A percentile compares a stretch with the other conserved stretches of the same genome.
These are phyloP conservation scores for Quiscalus mexicanus DNA, from an alignment of 2,113 vertebrate species.

Conservation along the genomic window DNA sequence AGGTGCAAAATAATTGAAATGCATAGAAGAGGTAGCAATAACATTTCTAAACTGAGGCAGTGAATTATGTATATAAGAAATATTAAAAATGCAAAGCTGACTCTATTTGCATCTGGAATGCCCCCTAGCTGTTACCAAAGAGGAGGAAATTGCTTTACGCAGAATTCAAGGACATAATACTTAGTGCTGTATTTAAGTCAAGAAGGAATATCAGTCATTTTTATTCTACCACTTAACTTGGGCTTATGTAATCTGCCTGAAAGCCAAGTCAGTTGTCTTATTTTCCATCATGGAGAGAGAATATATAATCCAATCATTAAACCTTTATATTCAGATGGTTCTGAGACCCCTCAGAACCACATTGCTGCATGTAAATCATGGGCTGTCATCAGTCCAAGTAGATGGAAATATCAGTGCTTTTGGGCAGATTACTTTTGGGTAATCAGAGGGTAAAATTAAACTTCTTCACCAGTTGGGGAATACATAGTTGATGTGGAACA, in stretches of 20 bases:
- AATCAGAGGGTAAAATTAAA: conserved; percentile 7
- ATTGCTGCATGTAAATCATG: conserved; percentile 60
- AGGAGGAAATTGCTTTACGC: conserved; percentile 81
- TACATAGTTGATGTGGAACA: neutral
- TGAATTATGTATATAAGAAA: conserved; percentile 82
- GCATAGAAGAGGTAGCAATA: conserved; percentile 77
- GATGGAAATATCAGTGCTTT: neutral
- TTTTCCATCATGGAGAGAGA: conserved; percentile 76
- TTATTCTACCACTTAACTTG: conserved; percentile 82
- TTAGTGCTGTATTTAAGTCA: conserved; percentile 80
- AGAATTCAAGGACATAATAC: conserved; percentile 79
- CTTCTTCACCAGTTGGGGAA: neutral
- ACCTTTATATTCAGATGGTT: conserved; percentile 71
- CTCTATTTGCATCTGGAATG: conserved; percentile 81
- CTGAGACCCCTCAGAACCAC: conserved; percentile 45
- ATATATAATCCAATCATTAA: conserved; percentile 78
- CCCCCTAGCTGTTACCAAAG: conserved; percentile 77
- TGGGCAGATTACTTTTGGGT: conserved; percentile 1
- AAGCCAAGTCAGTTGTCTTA: conserved; percentile 75
- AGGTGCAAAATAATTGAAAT: conserved; percentile 81
- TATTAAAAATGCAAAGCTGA: conserved; percentile 85
- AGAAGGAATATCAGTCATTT: conserved; percentile 82
- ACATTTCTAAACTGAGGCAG: conserved; percentile 73
- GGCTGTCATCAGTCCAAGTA: conserved; percentile 13
- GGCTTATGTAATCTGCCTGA: conserved; percentile 81